Conservation (phyloP, 2,888 invertebrate genomes). For the Zhuqinia jingwanae region DNA sequence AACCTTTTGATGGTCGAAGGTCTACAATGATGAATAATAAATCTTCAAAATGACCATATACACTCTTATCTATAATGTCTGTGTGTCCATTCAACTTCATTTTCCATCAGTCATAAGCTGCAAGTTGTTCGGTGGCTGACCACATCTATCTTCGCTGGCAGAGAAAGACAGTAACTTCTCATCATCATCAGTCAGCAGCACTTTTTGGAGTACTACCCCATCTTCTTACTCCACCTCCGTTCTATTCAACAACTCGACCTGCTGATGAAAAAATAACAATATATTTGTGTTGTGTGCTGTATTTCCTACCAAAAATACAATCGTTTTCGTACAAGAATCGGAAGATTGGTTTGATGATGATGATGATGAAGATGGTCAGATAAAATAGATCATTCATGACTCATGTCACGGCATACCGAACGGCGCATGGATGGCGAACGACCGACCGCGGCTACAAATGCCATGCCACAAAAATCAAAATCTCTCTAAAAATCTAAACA, state of each 20-base stretch:
- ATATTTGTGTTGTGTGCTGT: not conserved
- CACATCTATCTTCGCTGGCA: constrained; percentile 37
- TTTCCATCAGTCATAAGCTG: constrained; percentile 15
- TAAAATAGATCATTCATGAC: constrained; percentile 58
- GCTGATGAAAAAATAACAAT: constrained; percentile 18
- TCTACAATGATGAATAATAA: constrained; percentile 56
- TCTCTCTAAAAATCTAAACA: not conserved
- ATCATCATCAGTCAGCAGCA: constrained; percentile 26
- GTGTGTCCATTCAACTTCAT: constrained; percentile 38
- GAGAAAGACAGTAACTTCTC: constrained; percentile 15
- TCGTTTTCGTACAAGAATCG: constrained; percentile 22
- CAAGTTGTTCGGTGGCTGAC: constrained; percentile 31
- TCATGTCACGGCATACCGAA: constrained; percentile 20
- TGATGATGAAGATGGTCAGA: constrained; percentile 3
- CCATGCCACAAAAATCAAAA: not conserved
- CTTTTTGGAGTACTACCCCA: not conserved
- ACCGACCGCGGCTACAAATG: constrained; percentile 22
- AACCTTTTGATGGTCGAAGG: constrained; percentile 52
- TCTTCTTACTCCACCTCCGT: constrained; percentile 27
- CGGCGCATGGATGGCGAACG: constrained; percentile 14
- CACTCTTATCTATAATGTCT: not conserved
- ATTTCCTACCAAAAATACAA: not conserved
- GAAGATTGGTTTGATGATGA: constrained; percentile 12
- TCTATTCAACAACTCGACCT: not conserved
- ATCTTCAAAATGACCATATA: constrained; percentile 61